Conservation (phyloP, 2,888 invertebrate species). For the Drosophila seclusa region DNA sequence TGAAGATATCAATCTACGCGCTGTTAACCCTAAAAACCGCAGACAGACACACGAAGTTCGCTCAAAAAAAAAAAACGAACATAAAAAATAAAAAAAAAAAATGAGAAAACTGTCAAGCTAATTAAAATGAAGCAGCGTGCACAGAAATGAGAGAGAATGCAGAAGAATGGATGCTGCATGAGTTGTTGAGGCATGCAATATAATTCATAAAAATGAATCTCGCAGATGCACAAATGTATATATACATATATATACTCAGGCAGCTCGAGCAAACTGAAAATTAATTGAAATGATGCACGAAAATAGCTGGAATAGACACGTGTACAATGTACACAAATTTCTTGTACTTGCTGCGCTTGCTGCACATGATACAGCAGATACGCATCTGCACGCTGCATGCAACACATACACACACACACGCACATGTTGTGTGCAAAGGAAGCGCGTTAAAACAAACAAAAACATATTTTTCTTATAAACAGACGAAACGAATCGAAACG, state of each 20-base stretch:
- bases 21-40: conserved; percentile 76
- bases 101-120: conserved; percentile 71
- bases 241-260: conserved; percentile 18
- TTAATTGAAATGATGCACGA: conserved; percentile 65
- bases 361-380: conserved; percentile 45
- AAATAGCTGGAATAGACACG: conserved; percentile 48
- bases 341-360: conserved; percentile 12
- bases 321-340: conserved; percentile 7
- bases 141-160: conserved; percentile 15
- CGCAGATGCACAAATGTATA: conserved; percentile 10
- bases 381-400: conserved; percentile 60
- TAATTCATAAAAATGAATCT: conserved; percentile 50
- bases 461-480: conserved; percentile 80
- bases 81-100: conserved; percentile 12
- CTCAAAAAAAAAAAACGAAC: conserved; percentile 24
- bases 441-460: conserved; percentile 78
- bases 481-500: conserved; percentile 52
- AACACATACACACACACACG: conserved; percentile 36
- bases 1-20: conserved; percentile 80
- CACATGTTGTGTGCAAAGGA: conserved; percentile 57
- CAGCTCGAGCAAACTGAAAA: conserved; percentile 41
- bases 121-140: conserved; percentile 65
- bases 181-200: conserved; percentile 39
- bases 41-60: conserved; percentile 41
- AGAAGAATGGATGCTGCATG: conserved; percentile 3